Evolutionary conservation across 2,888 invertebrate species (phyloP), one percentile per base, ranked within the genome.

Genomic region (Machimus atricapillus): DNA sequence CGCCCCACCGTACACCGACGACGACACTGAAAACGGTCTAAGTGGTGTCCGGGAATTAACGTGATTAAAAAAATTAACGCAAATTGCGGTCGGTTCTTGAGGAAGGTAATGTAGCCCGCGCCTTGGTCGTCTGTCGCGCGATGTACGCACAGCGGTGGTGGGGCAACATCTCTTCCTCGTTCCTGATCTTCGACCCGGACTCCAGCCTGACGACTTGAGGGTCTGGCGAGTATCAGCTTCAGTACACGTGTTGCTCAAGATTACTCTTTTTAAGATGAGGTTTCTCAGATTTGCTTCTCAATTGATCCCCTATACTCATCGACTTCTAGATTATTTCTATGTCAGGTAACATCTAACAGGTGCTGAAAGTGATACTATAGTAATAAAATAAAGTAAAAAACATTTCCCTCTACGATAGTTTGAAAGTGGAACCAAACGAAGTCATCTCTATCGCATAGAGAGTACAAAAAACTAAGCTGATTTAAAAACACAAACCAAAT

Each of bases 61-160:
- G 86, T 87, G 87, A 87, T 87, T 87, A 87, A 87, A 87, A 82
- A 82, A 82, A 82, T 82, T 82, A 82, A 82, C 82, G 58, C 82
- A 82, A 82, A 82, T 82, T 82, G 82, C 82, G 66, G 82, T 82
- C 23, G 66, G 46, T 82, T 82, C 82, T 82, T 82, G 82, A 82
- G 82, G 82, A n/a, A 82, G 82, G 82, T 82, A 82, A 82, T 82
- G 82, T 79, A 66, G 66, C 58, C 31, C 66, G 58, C 56, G 82
- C 37, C 40, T 40, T 31, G 19, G 37, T 34, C 40, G 31, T 66
- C 23, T 23, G 23, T 66, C 66, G 66, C 66, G 27, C 1, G 23
- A 27, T 66, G 66, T 66, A 66, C 66, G 27, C 66, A 23, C 27
- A 27, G 27, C 66, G 19, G 43, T 46, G 19, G 66, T 27, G 66